Base-by-base conservation (phyloP, 2,797 vertebrate genomes). In the Ctenochaetus hawaiiensis region DNA sequence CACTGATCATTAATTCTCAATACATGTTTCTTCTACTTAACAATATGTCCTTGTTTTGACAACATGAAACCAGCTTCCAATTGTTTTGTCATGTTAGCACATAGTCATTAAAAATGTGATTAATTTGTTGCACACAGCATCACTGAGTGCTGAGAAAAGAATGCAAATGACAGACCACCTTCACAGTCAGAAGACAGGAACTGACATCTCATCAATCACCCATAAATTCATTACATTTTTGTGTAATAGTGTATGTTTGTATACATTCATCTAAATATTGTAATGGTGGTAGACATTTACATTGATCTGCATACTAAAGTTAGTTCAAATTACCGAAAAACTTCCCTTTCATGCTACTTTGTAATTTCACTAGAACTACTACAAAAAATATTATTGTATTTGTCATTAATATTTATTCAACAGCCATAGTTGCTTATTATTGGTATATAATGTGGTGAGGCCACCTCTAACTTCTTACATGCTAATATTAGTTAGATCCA, bases 91-190 rank as follows among this genome's bases (percentile, higher is more conserved):
- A 37, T 41, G 56, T 81, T 81, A 57, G 39, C 37, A 3, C 22
- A 64, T 9, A 8, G 22, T 66, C 58, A 70, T 89, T 86, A 80
- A 81, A 85, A 61, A 30, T 60, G 11, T 75, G 86, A 88, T 87
- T 83, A 71, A 87, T 79, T 67, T 77, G 53, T 71, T 81, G 62
- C 26, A 30, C 26, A 30, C 26, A 4, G 26, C 26, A 30, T 30
- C 26, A 30, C 26, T 58, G 71, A 5, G 30, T 8, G 10, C 17
- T n/a, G 54, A 47, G 57, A 43, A 67, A 73, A 47, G 30, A 65
- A 69, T 30, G 78, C 68, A 77, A 54, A 71, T 59, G 44, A 70
- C 52, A 4, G 68, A 62, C 62, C 83, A 74, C 80, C 84, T 74
- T 83, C 83, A 77, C 68, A 85, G 81, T 45, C 34, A 47, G 72